Evolutionary conservation across 2,797 vertebrate species (phyloP), one percentile per base, ranked within the genome.

Genomic region (Chromis chromis): DNA sequence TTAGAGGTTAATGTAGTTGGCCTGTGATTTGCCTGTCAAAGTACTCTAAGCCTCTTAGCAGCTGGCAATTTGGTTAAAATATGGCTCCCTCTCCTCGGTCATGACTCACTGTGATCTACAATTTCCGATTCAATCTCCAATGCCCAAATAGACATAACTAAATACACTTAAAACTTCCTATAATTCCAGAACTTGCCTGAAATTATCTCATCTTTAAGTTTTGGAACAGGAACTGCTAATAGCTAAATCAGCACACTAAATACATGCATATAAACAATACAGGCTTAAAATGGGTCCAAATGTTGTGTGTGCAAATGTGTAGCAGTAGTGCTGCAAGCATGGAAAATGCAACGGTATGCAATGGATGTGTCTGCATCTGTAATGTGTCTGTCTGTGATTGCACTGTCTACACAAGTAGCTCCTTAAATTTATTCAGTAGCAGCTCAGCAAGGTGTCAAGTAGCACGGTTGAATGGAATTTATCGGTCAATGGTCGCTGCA

Each of bases 401-500:
- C 39, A 28, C 40, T 40, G 16, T 69, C 14, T 14, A 21, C 4
- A 14, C 4, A 14, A 49, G 27, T 22, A 59, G 39, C 0, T 50
- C 0, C 3, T 40, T 61, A 19, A 12, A 39, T 66, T 27, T 50
- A 13, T 53, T 66, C 3, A 56, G 40, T 16, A 27, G 22, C 76
- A 13, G 6, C 9, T 62, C 50, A 48, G 67, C 40, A 65, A 25
- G 49, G 69, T 66, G 65, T 54, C 0, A 22, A 8, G 27, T 56
- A 49, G 62, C 56, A 79, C 72, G 67, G 52, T 42, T 60, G 8
- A 5, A 63, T 80, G 7, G 24, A 70, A 48, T 63, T 5, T 4
- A 60, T 80, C 4, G 21, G 68, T 33, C 6, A 4, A 24, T 60
- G 50, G 16, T 21, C 54, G 2, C 13, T 69, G 48, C 33, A 27